Evolutionary conservation across 1,140 invertebrate genomes (phyloP).

Genomic region (Bombus pyrosoma): DNA sequence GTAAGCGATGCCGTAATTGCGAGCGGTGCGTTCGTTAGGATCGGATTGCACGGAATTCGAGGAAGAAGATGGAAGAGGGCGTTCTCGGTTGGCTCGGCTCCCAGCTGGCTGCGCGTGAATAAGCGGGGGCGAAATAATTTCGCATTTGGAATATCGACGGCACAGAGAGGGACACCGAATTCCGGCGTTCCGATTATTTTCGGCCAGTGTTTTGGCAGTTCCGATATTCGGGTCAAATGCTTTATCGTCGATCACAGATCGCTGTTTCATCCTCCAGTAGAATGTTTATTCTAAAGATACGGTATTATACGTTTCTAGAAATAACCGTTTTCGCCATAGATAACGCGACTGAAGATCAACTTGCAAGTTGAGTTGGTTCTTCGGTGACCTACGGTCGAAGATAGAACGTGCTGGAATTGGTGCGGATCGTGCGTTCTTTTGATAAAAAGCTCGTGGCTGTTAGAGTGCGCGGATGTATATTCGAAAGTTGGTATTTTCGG

Average conservation of each 20-base stretch:
- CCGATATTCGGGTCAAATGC: conserved; percentile 55
- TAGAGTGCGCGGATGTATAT: no score
- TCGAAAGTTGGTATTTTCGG: no score
- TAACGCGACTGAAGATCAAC: background rate
- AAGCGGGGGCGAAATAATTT: conserved; percentile 63
- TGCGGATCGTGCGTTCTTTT: background rate
- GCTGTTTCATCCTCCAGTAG: conserved; percentile 30
- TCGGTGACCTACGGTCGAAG: background rate
- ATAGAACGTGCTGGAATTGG: background rate
- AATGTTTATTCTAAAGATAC: conserved; percentile 29
- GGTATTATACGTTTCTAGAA: background rate
- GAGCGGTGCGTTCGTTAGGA: conserved; percentile 28
- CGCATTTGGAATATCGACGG: conserved; percentile 55
- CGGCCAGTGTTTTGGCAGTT: conserved; percentile 33
- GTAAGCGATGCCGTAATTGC: conserved; percentile 12
- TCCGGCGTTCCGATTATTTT: conserved; percentile 55
- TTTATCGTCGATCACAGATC: conserved; percentile 39
- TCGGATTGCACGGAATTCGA: conserved; percentile 62
- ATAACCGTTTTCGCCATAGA: background rate
- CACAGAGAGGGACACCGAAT: background rate
- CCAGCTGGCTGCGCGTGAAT: conserved; percentile 53
- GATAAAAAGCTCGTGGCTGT: background rate
- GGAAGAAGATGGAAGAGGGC: conserved; percentile 56
- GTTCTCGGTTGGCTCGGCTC: conserved; percentile 55
- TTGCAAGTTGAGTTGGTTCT: background rate